Base-by-base conservation (phyloP, 2,797 vertebrate species). In the Schizopygopsis pylzovi region DNA sequence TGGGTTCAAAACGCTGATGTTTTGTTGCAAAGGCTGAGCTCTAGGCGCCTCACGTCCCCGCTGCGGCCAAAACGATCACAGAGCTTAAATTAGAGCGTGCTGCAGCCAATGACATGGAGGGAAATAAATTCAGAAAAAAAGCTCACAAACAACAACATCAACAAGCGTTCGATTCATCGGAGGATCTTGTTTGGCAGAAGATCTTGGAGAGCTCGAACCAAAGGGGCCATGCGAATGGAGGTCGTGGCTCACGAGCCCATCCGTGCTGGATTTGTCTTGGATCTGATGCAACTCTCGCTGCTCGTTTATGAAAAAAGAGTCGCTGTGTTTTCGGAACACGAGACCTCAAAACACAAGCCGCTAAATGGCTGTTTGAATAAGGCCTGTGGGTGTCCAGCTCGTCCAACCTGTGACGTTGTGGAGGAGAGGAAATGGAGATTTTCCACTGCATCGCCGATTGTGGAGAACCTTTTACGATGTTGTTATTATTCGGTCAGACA, bases 21-120 rank as follows among this genome's bases (percentile, higher is more conserved):
- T 88, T 88, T 86, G 78, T 78, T 85, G 85, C 87, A 73, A 25
- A 33, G 83, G 71, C 89, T 75, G 49, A 73, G 87, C 85, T 88
- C 41, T 80, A 87, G 90, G 90, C 86, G 82, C 82, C 88, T 88
- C 56, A 28, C 16, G 20, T 86, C 61, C 84, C 86, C 63, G 61
- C 85, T 86, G 77, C 1, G 83, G 87, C 79, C 86, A 83, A 84
- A 88, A 52, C 59, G 79, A 87, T 87, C 85, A 61, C 84, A 76
- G 81, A 79, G 86, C 88, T 87, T 87, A 90, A 89, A 88, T 90
- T 89, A 89, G 83, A 82, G 75, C 75, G 20, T 56, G 65, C 73
- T 59, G 79, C 75, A 83, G 82, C 43, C 79, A 79, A 43, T 86
- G 73, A 79, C 49, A 70, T 18, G 25, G 72, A 76, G 49, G 33